phyloP scores from a whole-genome alignment of 2,113 vertebrate species.

The Rhinolophus ferrumequinum region DNA sequence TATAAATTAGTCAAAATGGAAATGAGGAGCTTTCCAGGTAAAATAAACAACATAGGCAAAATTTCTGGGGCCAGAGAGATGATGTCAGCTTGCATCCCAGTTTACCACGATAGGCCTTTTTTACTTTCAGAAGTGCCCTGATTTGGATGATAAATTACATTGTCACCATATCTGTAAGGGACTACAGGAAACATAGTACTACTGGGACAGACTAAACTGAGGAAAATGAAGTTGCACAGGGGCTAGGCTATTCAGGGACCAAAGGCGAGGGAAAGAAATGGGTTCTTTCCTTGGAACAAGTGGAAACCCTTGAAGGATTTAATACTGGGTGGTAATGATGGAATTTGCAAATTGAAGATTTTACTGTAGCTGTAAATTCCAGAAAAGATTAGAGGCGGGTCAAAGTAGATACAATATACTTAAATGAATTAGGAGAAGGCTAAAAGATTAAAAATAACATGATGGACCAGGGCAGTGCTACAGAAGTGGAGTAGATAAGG shows the following conservation, averaged over 20 bases:
- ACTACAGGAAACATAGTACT: neutral
- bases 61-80: neutral
- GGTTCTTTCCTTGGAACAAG: neutral
- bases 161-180: neutral
- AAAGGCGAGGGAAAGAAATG: neutral
- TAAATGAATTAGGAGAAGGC: neutral
- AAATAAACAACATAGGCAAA: neutral
- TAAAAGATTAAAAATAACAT: slow-evolving; percentile 23
- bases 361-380: neutral
- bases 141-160: neutral
- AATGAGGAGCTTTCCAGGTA: neutral
- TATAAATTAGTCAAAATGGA: neutral
- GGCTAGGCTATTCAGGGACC: neutral
- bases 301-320: neutral
- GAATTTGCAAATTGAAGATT: neutral
- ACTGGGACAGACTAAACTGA: neutral
- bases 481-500: neutral
- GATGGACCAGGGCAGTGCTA: neutral
- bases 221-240: neutral
- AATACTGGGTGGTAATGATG: neutral
- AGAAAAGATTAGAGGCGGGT: neutral
- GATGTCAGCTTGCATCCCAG: neutral
- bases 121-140: neutral
- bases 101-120: neutral
- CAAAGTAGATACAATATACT: neutral